Conservation (phyloP, 1,140 invertebrate species). For the Macrocentrus cingulum region DNA sequence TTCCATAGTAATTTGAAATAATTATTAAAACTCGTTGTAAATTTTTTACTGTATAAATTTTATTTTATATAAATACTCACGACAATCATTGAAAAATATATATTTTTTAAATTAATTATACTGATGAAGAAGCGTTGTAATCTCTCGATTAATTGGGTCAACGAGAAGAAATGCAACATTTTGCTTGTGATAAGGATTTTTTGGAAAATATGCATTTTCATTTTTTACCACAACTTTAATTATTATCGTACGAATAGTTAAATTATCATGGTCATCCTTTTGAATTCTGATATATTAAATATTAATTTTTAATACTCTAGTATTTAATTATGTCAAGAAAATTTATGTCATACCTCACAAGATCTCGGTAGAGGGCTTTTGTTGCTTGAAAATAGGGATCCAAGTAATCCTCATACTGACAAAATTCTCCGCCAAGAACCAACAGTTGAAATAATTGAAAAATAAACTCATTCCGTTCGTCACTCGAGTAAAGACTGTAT, state of each 20-base stretch:
- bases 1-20: no score
- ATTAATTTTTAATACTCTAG: no score
- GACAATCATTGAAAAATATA: no score
- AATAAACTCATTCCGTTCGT: conserved; percentile 64
- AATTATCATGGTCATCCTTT: conserved; percentile 36
- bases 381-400: conserved; percentile 63
- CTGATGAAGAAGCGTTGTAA: conserved; percentile 51
- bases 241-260: conserved; percentile 49
- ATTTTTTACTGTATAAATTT: no score
- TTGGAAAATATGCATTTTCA: conserved; percentile 47
- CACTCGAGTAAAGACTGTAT: conserved; percentile 55
- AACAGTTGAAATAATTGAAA: conserved; percentile 64
- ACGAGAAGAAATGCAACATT: conserved; percentile 58
- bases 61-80: no score
- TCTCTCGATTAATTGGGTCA: conserved; percentile 38
- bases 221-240: conserved; percentile 51
- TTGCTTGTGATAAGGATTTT: conserved; percentile 44
- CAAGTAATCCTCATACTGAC: conserved; percentile 66
- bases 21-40: no score
- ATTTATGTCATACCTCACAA: conserved; percentile 58
- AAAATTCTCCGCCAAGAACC: conserved; percentile 63
- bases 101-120: conserved; percentile 22
- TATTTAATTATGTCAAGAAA: conserved; percentile 9
- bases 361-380: conserved; percentile 65
- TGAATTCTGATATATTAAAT: conserved; percentile 47